A percentile compares a stretch with the other conserved stretches of the same genome.
These are phyloP conservation scores for Barbus barbus DNA, from an alignment of 2,113 vertebrate genomes.

Conservation along the genomic window DNA sequence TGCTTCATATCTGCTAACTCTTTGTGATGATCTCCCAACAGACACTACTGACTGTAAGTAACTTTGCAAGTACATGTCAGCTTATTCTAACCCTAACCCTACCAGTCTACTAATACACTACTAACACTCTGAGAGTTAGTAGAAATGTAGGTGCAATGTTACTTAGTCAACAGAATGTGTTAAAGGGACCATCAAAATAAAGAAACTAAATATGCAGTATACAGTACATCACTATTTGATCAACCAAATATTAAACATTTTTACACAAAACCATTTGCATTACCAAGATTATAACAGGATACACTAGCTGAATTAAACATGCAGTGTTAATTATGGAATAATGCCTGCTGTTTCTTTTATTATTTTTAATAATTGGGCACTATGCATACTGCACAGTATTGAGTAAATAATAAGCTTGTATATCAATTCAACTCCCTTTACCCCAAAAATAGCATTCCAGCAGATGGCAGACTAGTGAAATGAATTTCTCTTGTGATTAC, in stretches of 20 bases:
- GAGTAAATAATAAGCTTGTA: background rate
- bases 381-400: background rate
- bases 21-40: no score
- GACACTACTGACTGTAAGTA: no score
- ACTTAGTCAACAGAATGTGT: no score
- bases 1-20: no score
- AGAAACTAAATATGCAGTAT: background rate
- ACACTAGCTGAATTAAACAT: background rate
- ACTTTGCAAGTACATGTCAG: no score
- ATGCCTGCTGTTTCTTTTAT: background rate
- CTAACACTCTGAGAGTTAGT: no score
- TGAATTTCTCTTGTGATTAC: background rate
- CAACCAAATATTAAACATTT: background rate
- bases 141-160: no score
- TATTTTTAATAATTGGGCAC: background rate
- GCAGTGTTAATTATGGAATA: background rate
- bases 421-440: background rate
- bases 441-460: constrained; percentile 51
- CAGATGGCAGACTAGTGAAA: constrained; percentile 61
- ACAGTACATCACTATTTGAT: background rate
- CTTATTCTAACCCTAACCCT: no score
- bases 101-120: no score
- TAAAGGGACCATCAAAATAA: no score
- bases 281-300: background rate
- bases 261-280: background rate